A percentile compares a stretch with the other conserved stretches of the same genome.
Conservation (phyloP, 2,797 vertebrate genomes). For the Eidolon dupreanum region DNA sequence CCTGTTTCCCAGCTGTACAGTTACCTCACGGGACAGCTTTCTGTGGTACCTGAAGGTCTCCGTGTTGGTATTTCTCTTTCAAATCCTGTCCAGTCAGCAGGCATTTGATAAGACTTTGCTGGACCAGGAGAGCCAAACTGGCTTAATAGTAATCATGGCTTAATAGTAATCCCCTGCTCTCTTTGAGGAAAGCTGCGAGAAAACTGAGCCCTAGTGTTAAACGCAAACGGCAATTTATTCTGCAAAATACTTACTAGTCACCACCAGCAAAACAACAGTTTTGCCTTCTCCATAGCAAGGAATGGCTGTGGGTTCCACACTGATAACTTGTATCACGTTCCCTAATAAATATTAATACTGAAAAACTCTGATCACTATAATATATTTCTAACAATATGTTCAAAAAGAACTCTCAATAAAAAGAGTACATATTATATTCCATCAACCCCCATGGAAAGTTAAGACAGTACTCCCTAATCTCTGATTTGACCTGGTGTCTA, state of each 20-base stretch:
- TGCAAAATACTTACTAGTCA: background rate
- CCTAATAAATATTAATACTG: background rate
- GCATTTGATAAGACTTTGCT: background rate
- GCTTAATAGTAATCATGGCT: background rate
- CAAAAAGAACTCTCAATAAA: background rate
- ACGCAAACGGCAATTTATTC: constrained; percentile 1
- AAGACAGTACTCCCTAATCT: background rate
- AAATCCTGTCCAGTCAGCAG: background rate
- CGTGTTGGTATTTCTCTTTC: background rate
- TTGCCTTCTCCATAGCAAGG: background rate
- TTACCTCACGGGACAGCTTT: background rate
- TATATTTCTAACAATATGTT: background rate
- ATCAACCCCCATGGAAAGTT: background rate
- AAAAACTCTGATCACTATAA: background rate
- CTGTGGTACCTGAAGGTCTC: background rate
- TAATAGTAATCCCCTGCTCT: background rate
- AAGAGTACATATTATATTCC: background rate
- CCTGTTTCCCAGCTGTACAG: constrained; percentile 11
- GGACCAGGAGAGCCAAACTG: background rate
- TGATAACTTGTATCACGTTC: background rate
- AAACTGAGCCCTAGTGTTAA: background rate
- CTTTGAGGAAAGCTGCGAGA: background rate
- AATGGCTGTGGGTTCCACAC: background rate
- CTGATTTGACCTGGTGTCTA: background rate
- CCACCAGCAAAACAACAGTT: background rate